Percentiles rank a stretch among this genome's conserved stretches.
Evolutionary conservation across 2,888 invertebrate species (phyloP).

Genomic region (Coecobrya sp.): DNA sequence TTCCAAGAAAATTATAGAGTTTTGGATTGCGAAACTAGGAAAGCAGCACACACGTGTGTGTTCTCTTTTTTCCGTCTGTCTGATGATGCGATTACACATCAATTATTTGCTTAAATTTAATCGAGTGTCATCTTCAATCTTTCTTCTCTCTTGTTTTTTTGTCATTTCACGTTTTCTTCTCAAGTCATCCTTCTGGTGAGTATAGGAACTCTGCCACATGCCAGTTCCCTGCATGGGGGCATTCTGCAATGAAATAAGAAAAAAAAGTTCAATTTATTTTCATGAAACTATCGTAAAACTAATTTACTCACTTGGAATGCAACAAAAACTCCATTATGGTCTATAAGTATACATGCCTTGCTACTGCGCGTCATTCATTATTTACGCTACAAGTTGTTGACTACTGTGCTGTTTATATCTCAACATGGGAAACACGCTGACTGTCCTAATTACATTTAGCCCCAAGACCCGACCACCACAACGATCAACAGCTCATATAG

Average conservation of each 20-base stretch:
- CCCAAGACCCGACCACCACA: background rate
- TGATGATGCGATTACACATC: background rate
- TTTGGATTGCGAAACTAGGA: slow-evolving; percentile 2
- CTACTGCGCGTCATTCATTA: too few relatives aligned
- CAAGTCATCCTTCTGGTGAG: background rate
- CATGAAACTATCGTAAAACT: background rate
- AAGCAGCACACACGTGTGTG: background rate
- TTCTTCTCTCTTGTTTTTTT: background rate
- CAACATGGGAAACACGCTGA: too few relatives aligned
- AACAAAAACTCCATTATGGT: background rate
- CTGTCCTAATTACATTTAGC: background rate
- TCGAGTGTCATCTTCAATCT: background rate
- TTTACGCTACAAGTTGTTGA: too few relatives aligned
- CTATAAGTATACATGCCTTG: too few relatives aligned
- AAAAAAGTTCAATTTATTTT: background rate
- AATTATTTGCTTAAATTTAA: background rate
- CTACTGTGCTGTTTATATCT: too few relatives aligned
- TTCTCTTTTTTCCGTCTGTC: background rate
- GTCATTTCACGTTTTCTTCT: background rate
- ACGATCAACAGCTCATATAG: background rate
- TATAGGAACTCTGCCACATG: background rate
- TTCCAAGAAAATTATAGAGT: background rate
- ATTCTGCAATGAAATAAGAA: background rate
- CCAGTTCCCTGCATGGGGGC: background rate
- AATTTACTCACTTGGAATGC: background rate